Percentiles rank a stretch among this genome's conserved stretches.
Evolutionary conservation across 2,888 invertebrate species (phyloP).

Genomic region (Idaea straminata): DNA sequence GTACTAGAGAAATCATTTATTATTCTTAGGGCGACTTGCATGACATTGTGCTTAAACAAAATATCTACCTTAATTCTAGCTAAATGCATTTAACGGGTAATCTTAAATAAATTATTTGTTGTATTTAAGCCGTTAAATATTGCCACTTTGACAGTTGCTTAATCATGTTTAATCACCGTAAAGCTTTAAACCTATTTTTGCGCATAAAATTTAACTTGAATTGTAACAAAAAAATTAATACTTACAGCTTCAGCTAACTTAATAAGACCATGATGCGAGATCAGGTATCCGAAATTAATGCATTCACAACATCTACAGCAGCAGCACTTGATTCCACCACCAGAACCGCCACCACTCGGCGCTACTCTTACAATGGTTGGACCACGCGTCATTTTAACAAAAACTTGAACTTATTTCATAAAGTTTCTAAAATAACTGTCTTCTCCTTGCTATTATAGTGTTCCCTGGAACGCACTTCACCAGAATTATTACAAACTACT

Average conservation of each 20-base stretch:
- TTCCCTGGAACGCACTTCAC: slow-evolving; percentile 24
- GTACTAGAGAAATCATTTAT: too few species aligned
- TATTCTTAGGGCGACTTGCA: too few species aligned
- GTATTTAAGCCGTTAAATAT: too few species aligned
- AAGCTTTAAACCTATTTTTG: too few species aligned
- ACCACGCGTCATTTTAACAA: slow-evolving; percentile 59
- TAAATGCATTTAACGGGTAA: too few species aligned
- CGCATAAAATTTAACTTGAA: not conserved
- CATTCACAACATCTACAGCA: slow-evolving; percentile 89
- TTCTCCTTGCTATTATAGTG: not conserved
- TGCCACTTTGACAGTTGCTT: too few species aligned
- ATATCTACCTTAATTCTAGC: too few species aligned
- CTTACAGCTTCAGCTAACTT: slow-evolving; percentile 89
- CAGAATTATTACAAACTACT: slow-evolving; percentile 50
- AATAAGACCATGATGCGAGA: slow-evolving; percentile 85
- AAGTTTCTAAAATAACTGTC: not conserved
- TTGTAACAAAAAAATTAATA: slow-evolving; percentile 27
- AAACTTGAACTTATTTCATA: not conserved
- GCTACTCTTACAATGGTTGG: slow-evolving; percentile 73
- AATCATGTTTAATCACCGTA: too few species aligned
- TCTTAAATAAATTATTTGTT: too few species aligned
- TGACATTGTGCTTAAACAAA: too few species aligned
- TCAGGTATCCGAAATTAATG: slow-evolving; percentile 87
- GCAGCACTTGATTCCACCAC: slow-evolving; percentile 84
- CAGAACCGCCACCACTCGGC: slow-evolving; percentile 51